These are phyloP conservation scores for Diachasma alloeum DNA, from an alignment of 1,140 invertebrate species.

Conservation along the genomic window DNA sequence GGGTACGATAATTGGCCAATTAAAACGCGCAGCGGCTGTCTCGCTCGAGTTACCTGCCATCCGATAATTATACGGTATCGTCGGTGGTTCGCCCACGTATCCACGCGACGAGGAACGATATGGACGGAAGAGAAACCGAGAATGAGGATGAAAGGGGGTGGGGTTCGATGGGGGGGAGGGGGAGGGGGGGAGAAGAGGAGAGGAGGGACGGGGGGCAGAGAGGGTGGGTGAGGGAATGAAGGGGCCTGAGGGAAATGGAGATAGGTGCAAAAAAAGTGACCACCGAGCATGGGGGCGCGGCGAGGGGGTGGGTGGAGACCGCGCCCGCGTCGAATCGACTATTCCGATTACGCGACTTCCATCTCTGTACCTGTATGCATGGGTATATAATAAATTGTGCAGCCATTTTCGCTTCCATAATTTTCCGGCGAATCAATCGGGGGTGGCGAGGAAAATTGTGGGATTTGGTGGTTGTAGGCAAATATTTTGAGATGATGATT, in stretches of 20 bases:
- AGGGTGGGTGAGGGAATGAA: not conserved
- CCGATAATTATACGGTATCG: conserved; percentile 64
- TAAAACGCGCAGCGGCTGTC: conserved; percentile 56
- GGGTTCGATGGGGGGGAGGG: conserved; percentile 12
- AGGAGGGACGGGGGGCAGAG: conserved; percentile 19
- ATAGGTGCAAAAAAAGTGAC: conserved; percentile 20
- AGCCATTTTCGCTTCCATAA: conserved; percentile 1
- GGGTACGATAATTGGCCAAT: conserved; percentile 65
- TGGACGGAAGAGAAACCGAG: conserved; percentile 14
- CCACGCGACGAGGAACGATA: conserved; percentile 49
- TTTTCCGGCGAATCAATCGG: too few species aligned
- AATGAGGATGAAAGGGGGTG: conserved; percentile 12
- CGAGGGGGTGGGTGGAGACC: conserved; percentile 14
- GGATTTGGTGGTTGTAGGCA: too few species aligned
- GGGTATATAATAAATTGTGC: not conserved
- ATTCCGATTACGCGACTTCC: conserved; percentile 61
- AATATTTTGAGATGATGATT: too few species aligned
- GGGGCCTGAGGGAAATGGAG: conserved; percentile 24
- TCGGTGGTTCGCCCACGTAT: conserved; percentile 57
- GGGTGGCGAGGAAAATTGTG: too few species aligned
- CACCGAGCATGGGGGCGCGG: not conserved
- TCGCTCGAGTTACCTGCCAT: conserved; percentile 62
- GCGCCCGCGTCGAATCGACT: conserved; percentile 51
- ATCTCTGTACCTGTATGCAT: not conserved
- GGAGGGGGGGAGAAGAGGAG: conserved; percentile 10